phyloP scores from a whole-genome alignment of 2,797 vertebrate genomes.

The Hydrolagus colliei region DNA sequence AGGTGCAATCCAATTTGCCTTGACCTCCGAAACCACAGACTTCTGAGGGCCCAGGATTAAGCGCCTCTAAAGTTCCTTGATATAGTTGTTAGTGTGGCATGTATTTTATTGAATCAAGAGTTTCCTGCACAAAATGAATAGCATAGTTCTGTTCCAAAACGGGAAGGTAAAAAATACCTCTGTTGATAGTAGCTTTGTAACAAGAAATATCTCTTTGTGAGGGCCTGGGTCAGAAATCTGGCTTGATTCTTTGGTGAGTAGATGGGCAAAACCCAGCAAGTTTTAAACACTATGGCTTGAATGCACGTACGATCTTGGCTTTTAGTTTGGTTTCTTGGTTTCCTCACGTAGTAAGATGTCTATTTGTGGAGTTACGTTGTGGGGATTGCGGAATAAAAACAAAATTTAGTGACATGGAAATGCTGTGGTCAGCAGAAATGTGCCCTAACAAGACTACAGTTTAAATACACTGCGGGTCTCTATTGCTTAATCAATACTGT shows the following conservation, averaged over 20 bases:
- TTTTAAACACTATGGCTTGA: neutral
- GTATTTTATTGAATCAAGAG: too few species aligned
- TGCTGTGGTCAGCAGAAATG: neutral
- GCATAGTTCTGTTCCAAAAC: too few species aligned
- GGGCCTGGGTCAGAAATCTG: neutral
- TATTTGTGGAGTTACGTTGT: neutral
- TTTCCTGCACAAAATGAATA: too few species aligned
- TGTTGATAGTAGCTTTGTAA: too few species aligned
- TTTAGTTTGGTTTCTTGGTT: neutral
- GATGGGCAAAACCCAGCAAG: neutral
- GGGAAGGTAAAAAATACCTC: too few species aligned
- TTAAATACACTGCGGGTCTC: neutral
- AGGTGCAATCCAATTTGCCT: too few species aligned
- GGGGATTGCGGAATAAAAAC: neutral
- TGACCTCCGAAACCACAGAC: too few species aligned
- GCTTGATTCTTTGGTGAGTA: neutral
- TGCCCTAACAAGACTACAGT: neutral
- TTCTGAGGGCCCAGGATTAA: too few species aligned
- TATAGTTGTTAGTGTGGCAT: too few species aligned
- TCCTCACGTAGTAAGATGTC: neutral
- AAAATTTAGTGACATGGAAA: neutral
- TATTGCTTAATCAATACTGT: slow-evolving; percentile 8
- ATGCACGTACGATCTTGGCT: neutral
- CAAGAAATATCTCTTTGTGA: too few species aligned
- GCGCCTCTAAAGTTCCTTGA: too few species aligned